These are phyloP conservation scores for Caenorhabditis inopinata DNA, from an alignment of 1,140 invertebrate species.

Conservation along the genomic window DNA sequence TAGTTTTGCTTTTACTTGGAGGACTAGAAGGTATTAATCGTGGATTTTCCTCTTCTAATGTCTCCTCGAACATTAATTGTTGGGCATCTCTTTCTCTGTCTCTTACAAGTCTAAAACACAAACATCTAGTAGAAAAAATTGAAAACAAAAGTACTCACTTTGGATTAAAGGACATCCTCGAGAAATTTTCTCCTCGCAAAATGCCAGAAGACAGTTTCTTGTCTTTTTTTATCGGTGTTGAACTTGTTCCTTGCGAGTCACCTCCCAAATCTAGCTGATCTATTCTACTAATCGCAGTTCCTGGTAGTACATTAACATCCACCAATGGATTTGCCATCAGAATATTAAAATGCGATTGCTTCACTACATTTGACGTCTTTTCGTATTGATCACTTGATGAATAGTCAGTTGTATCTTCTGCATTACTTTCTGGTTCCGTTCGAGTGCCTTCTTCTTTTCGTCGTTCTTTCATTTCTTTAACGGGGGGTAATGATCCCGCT, in stretches of 20 bases:
- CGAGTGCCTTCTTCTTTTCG: slow-evolving; percentile 49
- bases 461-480: slow-evolving; percentile 38
- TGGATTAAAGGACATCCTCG: slow-evolving; percentile 57
- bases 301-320: not conserved
- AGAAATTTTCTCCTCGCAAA: slow-evolving; percentile 50
- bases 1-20: not conserved
- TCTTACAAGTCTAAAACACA: not conserved
- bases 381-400: slow-evolving; percentile 54
- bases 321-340: slow-evolving; percentile 52
- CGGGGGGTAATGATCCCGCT: slow-evolving; percentile 52
- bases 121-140: not conserved
- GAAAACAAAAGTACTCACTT: slow-evolving; percentile 21
- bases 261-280: slow-evolving; percentile 10
- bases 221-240: slow-evolving; percentile 10
- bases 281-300: slow-evolving; percentile 41
- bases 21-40: not conserved
- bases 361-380: slow-evolving; percentile 20
- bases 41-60: not conserved
- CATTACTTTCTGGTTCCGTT: slow-evolving; percentile 54
- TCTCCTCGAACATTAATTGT: slow-evolving; percentile 11
- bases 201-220: slow-evolving; percentile 20
- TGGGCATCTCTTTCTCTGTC: slow-evolving; percentile 3
- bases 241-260: not conserved
- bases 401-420: slow-evolving; percentile 59
- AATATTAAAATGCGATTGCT: slow-evolving; percentile 48